Base-by-base conservation (phyloP, 2,888 invertebrate species). In the Homarus gammarus region DNA sequence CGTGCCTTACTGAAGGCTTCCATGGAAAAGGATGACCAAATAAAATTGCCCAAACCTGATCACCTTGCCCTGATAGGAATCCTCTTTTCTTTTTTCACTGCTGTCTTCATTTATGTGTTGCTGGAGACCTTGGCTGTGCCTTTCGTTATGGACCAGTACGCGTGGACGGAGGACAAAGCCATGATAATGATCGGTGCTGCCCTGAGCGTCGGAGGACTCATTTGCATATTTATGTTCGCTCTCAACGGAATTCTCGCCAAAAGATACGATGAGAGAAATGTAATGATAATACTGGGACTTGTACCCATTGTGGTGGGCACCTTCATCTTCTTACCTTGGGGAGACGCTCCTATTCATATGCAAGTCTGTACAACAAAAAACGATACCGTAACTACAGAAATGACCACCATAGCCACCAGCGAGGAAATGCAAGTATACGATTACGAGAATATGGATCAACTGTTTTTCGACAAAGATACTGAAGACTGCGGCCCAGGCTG, bases 61-160 rank as follows among this genome's bases (percentile, higher is more conserved):
- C 64, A 83, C 72, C 2, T 84, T 12, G 87, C 56, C 38, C 27
- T 92, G 5, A 2, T 38, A 0, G 90, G 79, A 38, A 72, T 87
- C 44, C 79, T 92, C 64, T 90, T 86, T 40, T 56, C 75, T 15
- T 90, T 90, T 73, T 92, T 92, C 90, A 38, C 89, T 61, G 70
- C 56, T 31, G 27, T 81, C n/a, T 90, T 90, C 84, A 87, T 90
- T 36, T 90, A 84, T 68, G 88, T 90, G 0, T 81, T 92, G 36
- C 56, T 92, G 56, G 92, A 92, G 70, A 90, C 90, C n/a, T 81
- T 92, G 15, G 88, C 90, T 10, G 97, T 97, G 15, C 96, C 97
- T 3, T 95, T 97, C 82, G 97, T 97, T 38, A 97, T 97, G 96
- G 97, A 98, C 93, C 97, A 97, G 94, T 97, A 97, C 94, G 97